A percentile compares a stretch with the other conserved stretches of the same genome.
Conservation (phyloP, 2,888 invertebrate genomes). For the Cabera pusaria region DNA sequence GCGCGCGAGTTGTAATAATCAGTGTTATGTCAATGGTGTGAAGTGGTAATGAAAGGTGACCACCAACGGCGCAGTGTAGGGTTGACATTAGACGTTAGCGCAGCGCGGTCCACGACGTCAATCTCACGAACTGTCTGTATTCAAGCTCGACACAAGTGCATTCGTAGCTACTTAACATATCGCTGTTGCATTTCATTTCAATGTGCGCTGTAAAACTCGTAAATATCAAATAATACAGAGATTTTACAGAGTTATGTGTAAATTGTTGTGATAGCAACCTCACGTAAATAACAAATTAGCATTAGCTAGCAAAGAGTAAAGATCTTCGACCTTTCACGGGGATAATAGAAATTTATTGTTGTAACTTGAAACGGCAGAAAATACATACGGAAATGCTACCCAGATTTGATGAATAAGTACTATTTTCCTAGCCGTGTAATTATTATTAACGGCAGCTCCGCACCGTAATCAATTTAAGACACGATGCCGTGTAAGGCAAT, state of each 20-base stretch:
- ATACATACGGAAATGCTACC: neutral
- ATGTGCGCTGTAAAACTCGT: constrained; percentile 26
- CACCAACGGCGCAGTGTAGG: constrained; percentile 36
- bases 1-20: constrained; percentile 23
- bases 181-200: constrained; percentile 25
- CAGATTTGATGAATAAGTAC: no score
- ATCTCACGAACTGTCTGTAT: constrained; percentile 31
- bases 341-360: constrained; percentile 1
- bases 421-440: neutral
- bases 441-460: constrained; percentile 3
- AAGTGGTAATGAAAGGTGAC: constrained; percentile 38
- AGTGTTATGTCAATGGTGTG: constrained; percentile 35
- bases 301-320: constrained; percentile 7
- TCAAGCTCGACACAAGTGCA: constrained; percentile 25
- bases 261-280: constrained; percentile 16
- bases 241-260: constrained; percentile 27
- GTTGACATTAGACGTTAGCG: constrained; percentile 48
- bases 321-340: constrained; percentile 3
- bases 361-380: neutral
- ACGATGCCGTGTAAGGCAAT: constrained; percentile 33
- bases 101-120: constrained; percentile 33
- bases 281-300: constrained; percentile 11
- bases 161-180: constrained; percentile 28
- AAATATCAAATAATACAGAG: constrained; percentile 30
- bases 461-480: constrained; percentile 44